These are phyloP conservation scores for Siniperca knerii DNA, from an alignment of 2,113 vertebrate genomes.

Conservation along the genomic window DNA sequence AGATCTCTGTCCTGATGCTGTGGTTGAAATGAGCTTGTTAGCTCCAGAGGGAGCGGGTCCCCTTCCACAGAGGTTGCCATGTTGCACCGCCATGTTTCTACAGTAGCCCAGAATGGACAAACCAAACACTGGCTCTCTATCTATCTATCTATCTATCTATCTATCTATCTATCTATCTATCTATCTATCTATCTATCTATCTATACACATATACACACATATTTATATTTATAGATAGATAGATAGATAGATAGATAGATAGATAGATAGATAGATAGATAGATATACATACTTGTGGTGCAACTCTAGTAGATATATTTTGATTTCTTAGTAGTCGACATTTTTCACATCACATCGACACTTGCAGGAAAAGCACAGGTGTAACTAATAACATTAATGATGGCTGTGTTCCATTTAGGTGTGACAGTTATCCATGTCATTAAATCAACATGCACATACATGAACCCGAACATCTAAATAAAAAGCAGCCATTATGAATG, in stretches of 20 bases:
- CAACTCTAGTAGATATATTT: not conserved
- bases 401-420: not conserved
- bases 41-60: too few species aligned
- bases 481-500: constrained; percentile 7
- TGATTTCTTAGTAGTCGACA: not conserved
- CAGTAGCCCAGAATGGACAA: too few species aligned
- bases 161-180: too few species aligned
- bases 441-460: constrained; percentile 4
- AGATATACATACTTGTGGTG: not conserved
- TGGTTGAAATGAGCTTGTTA: not conserved
- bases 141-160: too few species aligned
- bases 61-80: too few species aligned
- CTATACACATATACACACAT: too few species aligned
- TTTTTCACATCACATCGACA: not conserved
- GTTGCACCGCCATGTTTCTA: too few species aligned
- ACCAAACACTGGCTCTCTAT: too few species aligned
- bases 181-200: too few species aligned
- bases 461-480: not conserved
- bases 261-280: too few species aligned
- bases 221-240: too few species aligned
- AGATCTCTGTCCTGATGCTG: constrained; percentile 6
- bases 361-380: not conserved
- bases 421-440: not conserved
- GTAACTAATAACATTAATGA: constrained; percentile 12
- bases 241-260: too few species aligned